Evolutionary conservation across 30 jellyfish, hydroid and myxozoan genomes (phyloP).

Genomic region (Rhopilema esculentum): DNA sequence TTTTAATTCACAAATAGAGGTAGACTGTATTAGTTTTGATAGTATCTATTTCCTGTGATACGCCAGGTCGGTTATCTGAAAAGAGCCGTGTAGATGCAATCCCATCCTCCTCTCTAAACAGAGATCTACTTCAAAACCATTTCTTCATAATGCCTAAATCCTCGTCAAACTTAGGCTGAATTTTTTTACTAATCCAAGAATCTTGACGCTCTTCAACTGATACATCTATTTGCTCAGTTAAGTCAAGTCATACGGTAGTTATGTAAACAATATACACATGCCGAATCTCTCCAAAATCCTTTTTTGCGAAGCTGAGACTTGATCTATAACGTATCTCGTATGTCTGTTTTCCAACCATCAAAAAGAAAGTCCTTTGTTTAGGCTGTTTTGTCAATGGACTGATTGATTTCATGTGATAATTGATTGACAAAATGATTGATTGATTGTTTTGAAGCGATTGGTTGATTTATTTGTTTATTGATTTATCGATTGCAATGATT

Average conservation of each 20-base stretch:
- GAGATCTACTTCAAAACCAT: conserved; percentile 69
- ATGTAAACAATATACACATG: conserved; percentile 29
- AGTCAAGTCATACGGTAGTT: conserved; percentile 50
- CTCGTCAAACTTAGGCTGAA: conserved; percentile 58
- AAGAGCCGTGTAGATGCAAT: conserved; percentile 57
- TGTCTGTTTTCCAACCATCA: conserved; percentile 10
- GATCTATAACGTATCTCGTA: conserved; percentile 24
- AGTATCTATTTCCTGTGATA: conserved; percentile 50
- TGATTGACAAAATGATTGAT: not conserved
- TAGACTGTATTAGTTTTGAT: conserved; percentile 42
- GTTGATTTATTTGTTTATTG: not conserved
- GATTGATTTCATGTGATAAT: too few relatives aligned
- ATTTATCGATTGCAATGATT: not conserved
- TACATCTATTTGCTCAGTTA: conserved; percentile 59
- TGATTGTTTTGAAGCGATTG: not conserved
- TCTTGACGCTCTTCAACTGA: conserved; percentile 76
- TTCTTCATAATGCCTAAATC: conserved; percentile 62
- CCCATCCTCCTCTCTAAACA: conserved; percentile 62
- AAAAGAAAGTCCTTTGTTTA: conserved; percentile 5
- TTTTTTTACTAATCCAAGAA: conserved; percentile 59
- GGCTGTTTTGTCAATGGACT: not conserved
- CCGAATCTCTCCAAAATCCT: conserved; percentile 32
- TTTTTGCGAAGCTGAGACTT: conserved; percentile 36
- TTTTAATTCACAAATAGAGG: conserved; percentile 49
- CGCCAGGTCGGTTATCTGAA: conserved; percentile 55